Conservation (phyloP, 2,888 invertebrate genomes). For the Proisotoma minuta region DNA sequence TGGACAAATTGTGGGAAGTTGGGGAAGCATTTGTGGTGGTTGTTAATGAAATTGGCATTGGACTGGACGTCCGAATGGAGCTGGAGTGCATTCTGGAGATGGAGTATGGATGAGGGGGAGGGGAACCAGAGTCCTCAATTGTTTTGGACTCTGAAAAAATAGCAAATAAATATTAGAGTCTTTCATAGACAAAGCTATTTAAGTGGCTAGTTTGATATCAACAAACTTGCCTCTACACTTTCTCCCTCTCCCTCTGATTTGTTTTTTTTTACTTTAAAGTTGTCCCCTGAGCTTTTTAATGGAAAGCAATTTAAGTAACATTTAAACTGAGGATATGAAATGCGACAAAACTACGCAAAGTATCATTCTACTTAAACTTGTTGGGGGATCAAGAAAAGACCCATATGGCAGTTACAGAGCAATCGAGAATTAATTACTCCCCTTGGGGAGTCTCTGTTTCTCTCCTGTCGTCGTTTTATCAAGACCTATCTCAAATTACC, state of each 20-base stretch:
- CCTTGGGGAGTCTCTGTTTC: constrained; percentile 46
- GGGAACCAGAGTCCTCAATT: no score
- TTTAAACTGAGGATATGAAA: no score
- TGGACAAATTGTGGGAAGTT: constrained; percentile 33
- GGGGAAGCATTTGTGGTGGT: constrained; percentile 23
- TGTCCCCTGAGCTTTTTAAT: no score
- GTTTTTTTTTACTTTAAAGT: no score
- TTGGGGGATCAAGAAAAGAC: constrained; percentile 26
- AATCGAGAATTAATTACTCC: constrained; percentile 51
- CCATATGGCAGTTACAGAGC: constrained; percentile 47
- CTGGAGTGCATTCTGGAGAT: constrained; percentile 46
- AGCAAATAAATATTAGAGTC: constrained; percentile 16
- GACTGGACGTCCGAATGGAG: constrained; percentile 37
- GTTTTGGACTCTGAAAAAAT: constrained; percentile 40
- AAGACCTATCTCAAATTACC: not conserved
- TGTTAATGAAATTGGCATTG: constrained; percentile 44
- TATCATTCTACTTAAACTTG: no score
- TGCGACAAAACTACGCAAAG: no score
- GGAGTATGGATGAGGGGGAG: constrained; percentile 45
- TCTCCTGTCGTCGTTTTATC: no score
- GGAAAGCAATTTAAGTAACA: no score
- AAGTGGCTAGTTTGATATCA: no score
- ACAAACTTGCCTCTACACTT: no score
- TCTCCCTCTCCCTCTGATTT: no score
- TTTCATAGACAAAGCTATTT: no score